A percentile compares a stretch with the other conserved stretches of the same genome.
Evolutionary conservation across 2,888 invertebrate genomes (phyloP).

Genomic region (Spatulosminthurus flaviceps): DNA sequence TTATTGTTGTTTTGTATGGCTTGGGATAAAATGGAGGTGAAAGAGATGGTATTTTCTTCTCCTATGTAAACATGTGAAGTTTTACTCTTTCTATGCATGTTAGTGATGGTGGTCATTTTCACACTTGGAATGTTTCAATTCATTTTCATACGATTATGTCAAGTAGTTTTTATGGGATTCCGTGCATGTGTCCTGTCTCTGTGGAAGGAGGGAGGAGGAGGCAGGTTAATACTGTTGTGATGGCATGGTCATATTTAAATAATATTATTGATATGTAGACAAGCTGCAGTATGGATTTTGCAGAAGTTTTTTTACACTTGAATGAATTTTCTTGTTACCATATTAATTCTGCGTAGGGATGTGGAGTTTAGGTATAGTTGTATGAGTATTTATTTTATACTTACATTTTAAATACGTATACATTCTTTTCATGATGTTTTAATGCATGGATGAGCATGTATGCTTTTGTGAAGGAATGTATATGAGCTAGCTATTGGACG

Average conservation of each 20-base stretch:
- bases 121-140: conserved; percentile 30
- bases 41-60: neutral
- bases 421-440: no score
- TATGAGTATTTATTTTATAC: no score
- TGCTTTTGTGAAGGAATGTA: neutral
- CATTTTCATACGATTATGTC: conserved; percentile 12
- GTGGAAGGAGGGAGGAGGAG: neutral
- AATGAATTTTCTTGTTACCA: no score
- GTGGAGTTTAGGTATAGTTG: no score
- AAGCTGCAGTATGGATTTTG: no score
- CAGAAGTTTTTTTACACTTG: no score
- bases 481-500: neutral
- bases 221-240: neutral
- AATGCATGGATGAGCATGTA: neutral
- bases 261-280: no score
- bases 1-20: conserved; percentile 4
- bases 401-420: no score
- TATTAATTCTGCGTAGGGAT: no score
- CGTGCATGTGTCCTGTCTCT: no score
- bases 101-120: neutral
- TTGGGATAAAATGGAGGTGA: neutral
- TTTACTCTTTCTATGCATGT: neutral
- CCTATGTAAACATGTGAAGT: no score
- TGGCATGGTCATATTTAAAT: no score
- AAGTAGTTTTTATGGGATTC: conserved; percentile 10